Evolutionary conservation across 2,888 invertebrate species (phyloP).

Genomic region (Autographa pulchrina): DNA sequence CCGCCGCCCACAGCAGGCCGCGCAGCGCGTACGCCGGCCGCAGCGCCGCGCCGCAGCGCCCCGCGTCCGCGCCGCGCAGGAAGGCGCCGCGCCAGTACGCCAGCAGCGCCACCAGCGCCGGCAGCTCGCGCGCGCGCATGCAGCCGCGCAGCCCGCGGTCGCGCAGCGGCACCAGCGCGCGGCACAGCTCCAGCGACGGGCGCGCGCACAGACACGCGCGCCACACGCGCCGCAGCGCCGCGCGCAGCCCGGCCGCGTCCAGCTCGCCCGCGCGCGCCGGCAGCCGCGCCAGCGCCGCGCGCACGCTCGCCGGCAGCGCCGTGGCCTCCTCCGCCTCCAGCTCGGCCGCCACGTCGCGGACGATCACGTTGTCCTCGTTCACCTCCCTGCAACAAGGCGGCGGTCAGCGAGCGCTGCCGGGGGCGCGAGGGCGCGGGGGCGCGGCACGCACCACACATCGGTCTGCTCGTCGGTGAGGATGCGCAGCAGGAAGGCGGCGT

Average conservation of each 20-base stretch:
- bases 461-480: conserved; percentile 93
- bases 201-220: conserved; percentile 80
- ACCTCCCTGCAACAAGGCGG: conserved; percentile 90
- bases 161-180: conserved; percentile 91
- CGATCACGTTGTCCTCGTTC: conserved; percentile 93
- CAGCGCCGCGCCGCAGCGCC: conserved; percentile 74
- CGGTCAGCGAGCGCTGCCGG: neutral
- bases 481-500: conserved; percentile 92
- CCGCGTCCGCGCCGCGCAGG: conserved; percentile 36
- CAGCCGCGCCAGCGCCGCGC: conserved; percentile 49
- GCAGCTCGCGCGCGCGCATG: conserved; percentile 90
- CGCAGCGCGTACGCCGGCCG: conserved; percentile 88
- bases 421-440: neutral
- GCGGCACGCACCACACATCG: conserved; percentile 90
- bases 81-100: conserved; percentile 73
- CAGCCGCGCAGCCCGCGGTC: conserved; percentile 91
- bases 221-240: conserved; percentile 61
- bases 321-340: neutral
- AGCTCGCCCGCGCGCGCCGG: conserved; percentile 29
- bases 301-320: conserved; percentile 47
- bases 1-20: conserved; percentile 91
- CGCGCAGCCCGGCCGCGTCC: conserved; percentile 54
- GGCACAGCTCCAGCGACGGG: conserved; percentile 90
- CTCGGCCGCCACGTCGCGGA: conserved; percentile 90
- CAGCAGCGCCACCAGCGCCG: conserved; percentile 89